Base-by-base conservation (phyloP, 2,113 vertebrate species). In the Otus sunia region DNA sequence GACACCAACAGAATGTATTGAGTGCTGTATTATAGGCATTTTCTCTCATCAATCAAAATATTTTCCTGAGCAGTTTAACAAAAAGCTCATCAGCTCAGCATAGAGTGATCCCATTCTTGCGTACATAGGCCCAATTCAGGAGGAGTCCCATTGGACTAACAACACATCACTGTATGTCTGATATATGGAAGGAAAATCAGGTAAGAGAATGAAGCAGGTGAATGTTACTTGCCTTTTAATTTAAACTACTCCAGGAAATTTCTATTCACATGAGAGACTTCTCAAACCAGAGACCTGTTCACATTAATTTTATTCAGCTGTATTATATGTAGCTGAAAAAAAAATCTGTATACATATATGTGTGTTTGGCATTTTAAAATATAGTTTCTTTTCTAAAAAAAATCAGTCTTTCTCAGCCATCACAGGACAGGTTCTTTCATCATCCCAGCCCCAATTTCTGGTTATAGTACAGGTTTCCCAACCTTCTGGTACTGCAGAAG, bases 351-450 rank as follows among this genome's bases (percentile, higher is more conserved):
- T 22, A 49, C 2, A 3, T 39, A 17, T 5, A 32, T 53, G 6
- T 74, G 10, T 32, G 83, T 95, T 62, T 68, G 81, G 53, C 34
- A 78, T 96, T 96, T 97, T 89, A 96, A 98, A 91, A 77, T 85
- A 95, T 6, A 94, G 71, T 67, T 96, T 91, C 5, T 86, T 97
- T 97, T 94, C 77, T 92, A 88, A 91, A 96, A 96, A 96, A 55
- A 22, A 81, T 73, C 62, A 64, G 50, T 91, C 83, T 95, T 83
- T 93, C 89, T 92, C 91, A 81, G 55, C 56, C 82, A 83, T 95
- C 86, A 95, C 22, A 67, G 87, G 62, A 69, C 93, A 81, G 53
- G 63, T 66, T 92, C 79, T 94, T 92, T 63, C n/a, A 30, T 62
- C 77, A 72, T 60, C 43, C 69, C 63, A 69, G 52, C 34, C 47